Conservation (phyloP, 92 coral and sea anemone genomes). For the Phenganax stokvisi region DNA sequence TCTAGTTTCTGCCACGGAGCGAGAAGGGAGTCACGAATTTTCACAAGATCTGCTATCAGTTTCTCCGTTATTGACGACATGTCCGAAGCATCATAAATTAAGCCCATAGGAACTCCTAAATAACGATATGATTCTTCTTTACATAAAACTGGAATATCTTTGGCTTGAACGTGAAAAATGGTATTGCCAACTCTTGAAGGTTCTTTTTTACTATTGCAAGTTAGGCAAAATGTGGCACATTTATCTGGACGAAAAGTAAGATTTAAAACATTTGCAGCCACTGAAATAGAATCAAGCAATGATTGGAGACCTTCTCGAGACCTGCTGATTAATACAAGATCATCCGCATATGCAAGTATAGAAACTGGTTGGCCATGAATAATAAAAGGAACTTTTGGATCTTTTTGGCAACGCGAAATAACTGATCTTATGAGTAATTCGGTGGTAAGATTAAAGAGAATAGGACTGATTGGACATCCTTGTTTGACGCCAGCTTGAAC, state of each 20-base stretch:
- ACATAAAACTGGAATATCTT: background rate
- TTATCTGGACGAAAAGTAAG: constrained; percentile 28
- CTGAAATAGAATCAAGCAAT: constrained; percentile 13
- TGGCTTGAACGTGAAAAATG: constrained; percentile 13
- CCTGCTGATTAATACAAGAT: constrained; percentile 27
- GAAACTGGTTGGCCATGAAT: constrained; percentile 9
- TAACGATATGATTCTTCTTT: constrained; percentile 21
- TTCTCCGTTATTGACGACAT: background rate
- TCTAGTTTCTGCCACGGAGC: constrained; percentile 43
- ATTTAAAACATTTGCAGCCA: constrained; percentile 11
- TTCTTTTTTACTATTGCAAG: background rate
- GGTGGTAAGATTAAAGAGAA: constrained; percentile 28
- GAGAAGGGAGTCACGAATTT: constrained; percentile 28
- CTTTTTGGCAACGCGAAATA: background rate
- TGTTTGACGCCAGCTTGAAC: constrained; percentile 18
- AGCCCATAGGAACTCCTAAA: constrained; percentile 31
- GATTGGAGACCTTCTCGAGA: constrained; percentile 32
- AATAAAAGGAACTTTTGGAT: background rate
- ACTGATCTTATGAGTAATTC: constrained; percentile 30
- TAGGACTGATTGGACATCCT: background rate
- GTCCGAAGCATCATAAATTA: constrained; percentile 8
- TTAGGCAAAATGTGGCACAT: constrained; percentile 25
- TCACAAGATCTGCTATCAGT: constrained; percentile 16
- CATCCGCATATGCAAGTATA: constrained; percentile 38
- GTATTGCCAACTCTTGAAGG: background rate